Evolutionary conservation across 2,797 vertebrate genomes (phyloP).

Genomic region (Acanthornis magna): DNA sequence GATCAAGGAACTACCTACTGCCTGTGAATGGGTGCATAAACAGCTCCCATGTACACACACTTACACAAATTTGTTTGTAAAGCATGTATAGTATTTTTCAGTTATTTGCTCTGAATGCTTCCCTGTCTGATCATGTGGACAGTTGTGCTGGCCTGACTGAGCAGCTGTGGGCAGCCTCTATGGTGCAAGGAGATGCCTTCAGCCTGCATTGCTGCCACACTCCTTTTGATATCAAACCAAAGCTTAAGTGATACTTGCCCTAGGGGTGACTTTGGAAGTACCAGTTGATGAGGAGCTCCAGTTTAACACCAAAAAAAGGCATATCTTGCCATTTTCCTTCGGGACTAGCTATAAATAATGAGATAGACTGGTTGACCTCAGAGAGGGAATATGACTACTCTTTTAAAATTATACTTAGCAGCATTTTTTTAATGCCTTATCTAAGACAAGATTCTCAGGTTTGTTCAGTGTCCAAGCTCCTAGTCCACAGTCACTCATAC

Average conservation of each 20-base stretch:
- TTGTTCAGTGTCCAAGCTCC: slow-evolving; percentile 11
- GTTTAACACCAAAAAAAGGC: slow-evolving; percentile 51
- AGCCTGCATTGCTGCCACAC: background rate
- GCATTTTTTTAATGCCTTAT: background rate
- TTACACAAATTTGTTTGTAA: background rate
- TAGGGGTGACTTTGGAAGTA: background rate
- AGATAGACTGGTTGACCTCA: slow-evolving; percentile 2
- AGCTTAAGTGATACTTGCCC: background rate
- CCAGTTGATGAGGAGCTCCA: background rate
- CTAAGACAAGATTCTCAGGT: background rate
- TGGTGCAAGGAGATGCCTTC: background rate
- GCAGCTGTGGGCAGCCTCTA: background rate
- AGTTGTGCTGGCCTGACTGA: background rate
- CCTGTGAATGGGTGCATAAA: background rate
- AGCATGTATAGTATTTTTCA: background rate
- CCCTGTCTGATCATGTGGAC: background rate
- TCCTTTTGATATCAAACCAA: background rate
- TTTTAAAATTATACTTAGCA: background rate
- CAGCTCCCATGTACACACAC: fast-evolving
- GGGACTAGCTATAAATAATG: slow-evolving; percentile 43
- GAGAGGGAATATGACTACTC: background rate
- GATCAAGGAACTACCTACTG: background rate
- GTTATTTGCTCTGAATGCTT: background rate
- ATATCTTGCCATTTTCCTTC: slow-evolving; percentile 1
- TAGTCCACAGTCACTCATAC: background rate